These are phyloP conservation scores for Argopecten irradians DNA, from an alignment of 1,140 invertebrate genomes.

Conservation along the genomic window DNA sequence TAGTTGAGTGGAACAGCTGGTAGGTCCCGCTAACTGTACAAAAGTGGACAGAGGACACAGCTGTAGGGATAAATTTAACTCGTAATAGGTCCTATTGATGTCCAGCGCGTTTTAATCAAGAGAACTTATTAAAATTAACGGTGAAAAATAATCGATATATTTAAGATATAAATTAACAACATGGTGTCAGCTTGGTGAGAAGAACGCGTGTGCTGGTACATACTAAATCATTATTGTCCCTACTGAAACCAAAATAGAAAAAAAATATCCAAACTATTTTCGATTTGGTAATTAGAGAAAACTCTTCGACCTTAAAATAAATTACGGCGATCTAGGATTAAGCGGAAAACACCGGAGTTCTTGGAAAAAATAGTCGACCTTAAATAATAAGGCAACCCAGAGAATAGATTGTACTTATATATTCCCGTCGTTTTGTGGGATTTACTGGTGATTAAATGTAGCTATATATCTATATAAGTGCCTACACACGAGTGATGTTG, in stretches of 20 bases:
- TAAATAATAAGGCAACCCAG: too few relatives aligned
- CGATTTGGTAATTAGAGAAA: too few relatives aligned
- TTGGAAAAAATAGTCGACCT: too few relatives aligned
- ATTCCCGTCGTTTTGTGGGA: too few relatives aligned
- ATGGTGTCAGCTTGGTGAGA: not conserved
- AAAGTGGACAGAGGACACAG: not conserved
- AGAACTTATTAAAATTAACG: not conserved
- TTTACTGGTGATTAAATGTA: not conserved
- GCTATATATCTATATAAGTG: not conserved
- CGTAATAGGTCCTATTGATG: not conserved
- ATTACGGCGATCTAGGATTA: too few relatives aligned
- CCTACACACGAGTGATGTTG: not conserved
- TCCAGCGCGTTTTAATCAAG: constrained; percentile 15
- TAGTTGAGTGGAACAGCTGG: not conserved
- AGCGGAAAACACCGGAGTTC: too few relatives aligned
- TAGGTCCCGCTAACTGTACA: not conserved
- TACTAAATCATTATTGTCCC: too few relatives aligned
- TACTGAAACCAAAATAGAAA: too few relatives aligned
- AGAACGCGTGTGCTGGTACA: not conserved
- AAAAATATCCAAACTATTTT: too few relatives aligned
- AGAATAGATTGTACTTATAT: too few relatives aligned
- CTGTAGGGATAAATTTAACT: not conserved
- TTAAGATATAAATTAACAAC: not conserved
- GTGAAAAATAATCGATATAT: not conserved
- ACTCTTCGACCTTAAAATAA: too few relatives aligned